Base-by-base conservation (phyloP, 2,797 vertebrate species). In the Mustela erminea region DNA sequence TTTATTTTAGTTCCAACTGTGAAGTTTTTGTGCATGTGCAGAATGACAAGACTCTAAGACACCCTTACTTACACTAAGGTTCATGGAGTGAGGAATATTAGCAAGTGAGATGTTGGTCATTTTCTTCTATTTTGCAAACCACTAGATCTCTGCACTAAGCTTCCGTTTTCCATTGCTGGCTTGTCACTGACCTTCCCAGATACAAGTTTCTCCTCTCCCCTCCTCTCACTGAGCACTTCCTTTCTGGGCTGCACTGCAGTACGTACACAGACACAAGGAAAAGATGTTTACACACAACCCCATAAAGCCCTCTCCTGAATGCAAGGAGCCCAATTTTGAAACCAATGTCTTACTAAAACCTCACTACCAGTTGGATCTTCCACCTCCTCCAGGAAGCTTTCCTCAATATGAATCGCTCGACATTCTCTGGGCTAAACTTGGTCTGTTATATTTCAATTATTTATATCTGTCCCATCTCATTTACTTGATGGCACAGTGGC, bases 311-410 rank as follows among this genome's bases (percentile, higher is more conserved):
- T 56, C 41, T 75, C 43, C 72, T 58, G 64, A 91, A 66, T 25
- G 29, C 41, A 77, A 77, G 35, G 23, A 95, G 41, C 18, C 25
- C 41, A 70, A 8, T 93, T 93, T 46, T 78, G 83, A 96, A 96
- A 80, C 1, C 64, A 46, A 49, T 41, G 7, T 58, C 41, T 46
- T 75, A 8, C 15, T 87, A 70, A 49, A 58, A 35, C 2, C 7
- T 68, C 84, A 56, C 32, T 14, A 80, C 58, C 60, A 49, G 20
- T 29, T 95, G 21, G 14, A n/a, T 83, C 32, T 81, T 27, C 58
- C 7, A 32, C 3, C 1, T 4, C 52, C 23, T 5, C 32, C 5
- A 4, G 32, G 41, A 64, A 35, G 23, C 5, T 46, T 92, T 83
- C 18, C 8, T 20, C 12, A 25, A 29, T 4, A 27, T 25, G 12